Evolutionary conservation across 2,888 invertebrate genomes (phyloP).

Genomic region (Lasioglossum pauxillum): DNA sequence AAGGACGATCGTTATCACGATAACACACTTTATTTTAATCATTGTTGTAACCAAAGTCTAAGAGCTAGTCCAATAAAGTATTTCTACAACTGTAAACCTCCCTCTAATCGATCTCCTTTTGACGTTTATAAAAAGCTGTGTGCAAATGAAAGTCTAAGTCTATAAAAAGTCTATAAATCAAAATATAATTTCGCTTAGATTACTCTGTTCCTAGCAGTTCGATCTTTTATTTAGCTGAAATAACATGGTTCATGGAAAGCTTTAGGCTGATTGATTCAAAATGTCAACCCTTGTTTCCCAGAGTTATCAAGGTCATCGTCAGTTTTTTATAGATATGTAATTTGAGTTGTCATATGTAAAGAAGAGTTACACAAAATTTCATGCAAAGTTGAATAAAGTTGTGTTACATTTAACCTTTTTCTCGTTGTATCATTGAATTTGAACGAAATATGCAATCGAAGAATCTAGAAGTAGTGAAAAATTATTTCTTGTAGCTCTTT

Average conservation of each 20-base stretch:
- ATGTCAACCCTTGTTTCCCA: no score
- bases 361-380: no score
- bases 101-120: not conserved
- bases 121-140: not conserved
- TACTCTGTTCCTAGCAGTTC: no score
- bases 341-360: no score
- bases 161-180: not conserved
- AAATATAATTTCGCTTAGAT: not conserved
- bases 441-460: not conserved
- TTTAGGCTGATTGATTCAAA: no score
- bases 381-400: no score
- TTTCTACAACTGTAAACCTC: conserved; percentile 57
- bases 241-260: no score
- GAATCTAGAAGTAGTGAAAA: not conserved
- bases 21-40: conserved; percentile 45
- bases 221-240: no score
- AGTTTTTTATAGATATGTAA: no score
- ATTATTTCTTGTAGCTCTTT: not conserved
- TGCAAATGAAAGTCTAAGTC: not conserved
- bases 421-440: not conserved
- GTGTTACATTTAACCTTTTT: no score
- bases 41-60: conserved; percentile 62
- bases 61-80: conserved; percentile 70
- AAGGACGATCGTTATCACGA: conserved; percentile 37
- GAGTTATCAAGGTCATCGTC: no score